phyloP scores from a whole-genome alignment of 1,140 invertebrate genomes.

The Copidosoma floridanum region DNA sequence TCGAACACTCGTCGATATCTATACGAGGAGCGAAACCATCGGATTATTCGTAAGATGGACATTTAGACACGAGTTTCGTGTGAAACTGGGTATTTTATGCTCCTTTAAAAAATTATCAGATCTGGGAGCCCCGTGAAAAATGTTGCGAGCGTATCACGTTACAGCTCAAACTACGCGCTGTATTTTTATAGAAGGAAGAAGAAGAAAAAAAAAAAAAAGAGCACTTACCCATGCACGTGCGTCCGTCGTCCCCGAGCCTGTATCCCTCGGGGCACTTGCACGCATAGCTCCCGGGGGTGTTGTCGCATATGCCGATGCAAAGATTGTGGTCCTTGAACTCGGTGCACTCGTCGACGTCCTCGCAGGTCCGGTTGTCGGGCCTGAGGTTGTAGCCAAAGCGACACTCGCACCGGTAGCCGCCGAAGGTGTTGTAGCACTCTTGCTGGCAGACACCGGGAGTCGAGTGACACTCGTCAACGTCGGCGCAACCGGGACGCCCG shows the following conservation, averaged over 20 bases:
- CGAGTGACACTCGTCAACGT: slow-evolving; percentile 68
- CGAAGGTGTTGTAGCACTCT: slow-evolving; percentile 81
- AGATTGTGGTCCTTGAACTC: slow-evolving; percentile 68
- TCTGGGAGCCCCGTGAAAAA: too few species aligned
- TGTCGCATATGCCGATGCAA: slow-evolving; percentile 84
- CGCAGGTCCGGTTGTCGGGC: slow-evolving; percentile 74
- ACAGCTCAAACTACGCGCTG: too few species aligned
- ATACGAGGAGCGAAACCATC: slow-evolving; percentile 34
- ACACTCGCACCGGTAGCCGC: slow-evolving; percentile 77
- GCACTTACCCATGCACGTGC: slow-evolving; percentile 78
- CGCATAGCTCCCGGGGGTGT: slow-evolving; percentile 81
- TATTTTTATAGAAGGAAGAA: too few species aligned
- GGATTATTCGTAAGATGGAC: too few species aligned
- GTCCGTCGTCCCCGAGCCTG: slow-evolving; percentile 65
- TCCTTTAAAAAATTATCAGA: too few species aligned
- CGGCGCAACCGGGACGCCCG: slow-evolving; percentile 61
- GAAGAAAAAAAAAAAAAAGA: too few species aligned
- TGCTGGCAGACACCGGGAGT: slow-evolving; percentile 73
- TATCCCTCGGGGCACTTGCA: slow-evolving; percentile 88
- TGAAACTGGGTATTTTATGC: too few species aligned
- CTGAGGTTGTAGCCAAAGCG: slow-evolving; percentile 70
- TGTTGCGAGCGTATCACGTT: too few species aligned
- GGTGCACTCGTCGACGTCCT: slow-evolving; percentile 86
- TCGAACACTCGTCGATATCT: slow-evolving; percentile 89
- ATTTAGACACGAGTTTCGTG: too few species aligned